phyloP scores from a whole-genome alignment of 2,797 vertebrate species.

The Furcifer pardalis region DNA sequence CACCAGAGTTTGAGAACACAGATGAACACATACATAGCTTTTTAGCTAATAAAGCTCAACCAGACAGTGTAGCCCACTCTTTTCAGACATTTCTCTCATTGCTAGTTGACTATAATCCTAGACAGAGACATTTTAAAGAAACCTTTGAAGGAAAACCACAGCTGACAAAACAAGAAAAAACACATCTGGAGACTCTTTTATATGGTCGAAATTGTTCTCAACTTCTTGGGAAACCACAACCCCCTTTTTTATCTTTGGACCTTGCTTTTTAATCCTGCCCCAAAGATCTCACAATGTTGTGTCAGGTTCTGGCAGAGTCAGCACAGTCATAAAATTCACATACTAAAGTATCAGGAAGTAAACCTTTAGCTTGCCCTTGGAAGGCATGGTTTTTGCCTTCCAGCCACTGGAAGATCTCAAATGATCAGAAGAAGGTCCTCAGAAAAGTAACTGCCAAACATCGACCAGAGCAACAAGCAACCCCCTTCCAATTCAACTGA shows the following conservation, averaged over 20 bases:
- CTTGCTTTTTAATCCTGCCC: neutral
- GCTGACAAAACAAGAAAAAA: conserved; percentile 34
- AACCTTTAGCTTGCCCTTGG: too few species aligned
- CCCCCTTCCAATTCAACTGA: neutral
- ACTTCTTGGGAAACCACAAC: neutral
- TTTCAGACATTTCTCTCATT: conserved; percentile 32
- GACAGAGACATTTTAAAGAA: neutral
- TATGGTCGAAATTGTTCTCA: neutral
- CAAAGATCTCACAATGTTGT: neutral
- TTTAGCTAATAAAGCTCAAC: neutral
- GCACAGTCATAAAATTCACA: too few species aligned
- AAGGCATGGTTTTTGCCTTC: neutral
- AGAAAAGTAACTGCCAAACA: too few species aligned
- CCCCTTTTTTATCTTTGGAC: neutral
- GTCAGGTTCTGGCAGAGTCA: neutral
- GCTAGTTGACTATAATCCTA: neutral
- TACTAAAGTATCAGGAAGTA: neutral
- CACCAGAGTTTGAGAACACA: neutral
- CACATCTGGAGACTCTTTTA: neutral
- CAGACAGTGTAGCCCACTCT: conserved; percentile 7
- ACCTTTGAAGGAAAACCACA: neutral
- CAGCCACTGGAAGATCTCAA: neutral
- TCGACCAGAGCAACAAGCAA: neutral
- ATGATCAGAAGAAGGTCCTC: fast-evolving
- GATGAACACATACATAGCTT: too few species aligned